Evolutionary conservation across 1,140 invertebrate species (phyloP).

Genomic region (Platyura marginata): DNA sequence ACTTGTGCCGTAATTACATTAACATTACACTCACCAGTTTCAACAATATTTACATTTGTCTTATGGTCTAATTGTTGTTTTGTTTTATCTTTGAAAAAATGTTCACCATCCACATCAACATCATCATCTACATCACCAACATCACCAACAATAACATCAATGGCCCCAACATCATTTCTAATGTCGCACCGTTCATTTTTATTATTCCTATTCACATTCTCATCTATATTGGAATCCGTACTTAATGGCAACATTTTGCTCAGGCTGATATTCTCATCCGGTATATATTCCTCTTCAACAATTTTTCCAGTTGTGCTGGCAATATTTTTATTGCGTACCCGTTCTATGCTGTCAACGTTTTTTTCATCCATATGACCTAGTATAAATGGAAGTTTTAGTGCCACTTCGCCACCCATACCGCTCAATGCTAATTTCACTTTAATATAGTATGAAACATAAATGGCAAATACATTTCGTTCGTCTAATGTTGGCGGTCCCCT

Average conservation of each 20-base stretch:
- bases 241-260: neutral
- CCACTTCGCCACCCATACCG: conserved; percentile 52
- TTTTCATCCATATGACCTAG: conserved; percentile 15
- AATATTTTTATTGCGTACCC: neutral
- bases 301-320: neutral
- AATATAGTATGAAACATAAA: conserved; percentile 70
- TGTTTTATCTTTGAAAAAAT: no score
- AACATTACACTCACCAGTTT: neutral
- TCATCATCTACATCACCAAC: neutral
- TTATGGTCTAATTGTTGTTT: no score
- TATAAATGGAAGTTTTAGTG: conserved; percentile 55
- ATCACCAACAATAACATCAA: neutral
- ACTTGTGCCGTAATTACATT: conserved; percentile 1
- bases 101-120: neutral
- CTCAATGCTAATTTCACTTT: conserved; percentile 59
- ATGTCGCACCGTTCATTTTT: neutral
- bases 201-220: neutral
- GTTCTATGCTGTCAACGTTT: neutral
- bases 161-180: neutral
- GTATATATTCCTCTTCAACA: neutral
- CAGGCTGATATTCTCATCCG: neutral
- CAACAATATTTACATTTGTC: neutral
- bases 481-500: conserved; percentile 24
- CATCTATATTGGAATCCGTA: neutral
- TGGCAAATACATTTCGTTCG: conserved; percentile 62